These are phyloP conservation scores for Zaprionus tsacasi DNA, from an alignment of 1,140 invertebrate genomes.

Conservation along the genomic window DNA sequence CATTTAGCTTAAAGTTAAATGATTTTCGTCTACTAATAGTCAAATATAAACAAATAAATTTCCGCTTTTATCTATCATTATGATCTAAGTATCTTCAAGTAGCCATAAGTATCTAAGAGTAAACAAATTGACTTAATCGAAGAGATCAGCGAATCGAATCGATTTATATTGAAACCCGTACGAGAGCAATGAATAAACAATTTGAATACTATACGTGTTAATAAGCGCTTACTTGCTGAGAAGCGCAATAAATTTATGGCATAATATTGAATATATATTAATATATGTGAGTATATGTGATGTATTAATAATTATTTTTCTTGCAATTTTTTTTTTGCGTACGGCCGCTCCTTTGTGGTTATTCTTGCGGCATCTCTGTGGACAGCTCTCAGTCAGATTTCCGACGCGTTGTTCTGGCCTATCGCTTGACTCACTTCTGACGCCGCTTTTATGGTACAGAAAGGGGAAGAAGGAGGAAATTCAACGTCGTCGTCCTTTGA, in stretches of 20 bases:
- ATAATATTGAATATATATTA: background rate
- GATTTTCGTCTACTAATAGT: background rate
- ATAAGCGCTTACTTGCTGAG: background rate
- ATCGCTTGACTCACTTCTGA: constrained; percentile 40
- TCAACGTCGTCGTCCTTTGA: constrained; percentile 38
- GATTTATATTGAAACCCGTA: background rate
- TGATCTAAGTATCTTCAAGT: background rate
- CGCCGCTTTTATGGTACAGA: constrained; percentile 58
- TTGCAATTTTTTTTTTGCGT: constrained; percentile 35
- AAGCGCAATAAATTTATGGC: background rate
- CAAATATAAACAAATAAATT: background rate
- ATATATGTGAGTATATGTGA: too few species aligned
- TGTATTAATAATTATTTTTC: constrained; percentile 38
- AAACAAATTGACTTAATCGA: background rate
- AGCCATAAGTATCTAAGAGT: background rate
- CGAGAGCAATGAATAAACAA: constrained; percentile 3
- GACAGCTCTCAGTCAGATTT: constrained; percentile 36
- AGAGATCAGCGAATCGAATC: background rate
- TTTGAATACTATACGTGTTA: constrained; percentile 9
- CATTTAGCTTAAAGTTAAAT: background rate
- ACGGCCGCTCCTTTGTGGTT: background rate
- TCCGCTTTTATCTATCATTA: background rate
- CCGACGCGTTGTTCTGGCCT: constrained; percentile 27
- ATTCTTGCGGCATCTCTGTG: constrained; percentile 39
- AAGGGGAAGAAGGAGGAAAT: background rate